These are phyloP conservation scores for Neopelma chrysocephalum DNA, from an alignment of 2,797 vertebrate species.

Conservation along the genomic window DNA sequence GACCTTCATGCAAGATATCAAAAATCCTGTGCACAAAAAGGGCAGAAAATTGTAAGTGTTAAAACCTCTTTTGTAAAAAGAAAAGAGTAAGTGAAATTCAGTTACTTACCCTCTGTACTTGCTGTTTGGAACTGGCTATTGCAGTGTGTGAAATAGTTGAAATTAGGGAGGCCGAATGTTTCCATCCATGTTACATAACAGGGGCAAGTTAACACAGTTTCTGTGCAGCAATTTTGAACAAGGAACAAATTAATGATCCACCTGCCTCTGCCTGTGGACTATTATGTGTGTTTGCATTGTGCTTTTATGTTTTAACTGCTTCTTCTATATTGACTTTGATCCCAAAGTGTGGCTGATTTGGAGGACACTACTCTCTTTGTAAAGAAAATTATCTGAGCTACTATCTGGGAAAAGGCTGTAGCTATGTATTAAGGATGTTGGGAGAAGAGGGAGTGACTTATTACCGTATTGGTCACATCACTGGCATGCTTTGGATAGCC, in stretches of 20 bases:
- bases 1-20: neutral
- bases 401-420: neutral
- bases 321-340: neutral
- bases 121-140: neutral
- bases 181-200: neutral
- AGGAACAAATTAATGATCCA: conserved; percentile 16
- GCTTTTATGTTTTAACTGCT: conserved; percentile 4
- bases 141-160: neutral
- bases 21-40: neutral
- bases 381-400: neutral
- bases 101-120: neutral
- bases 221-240: neutral
- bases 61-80: neutral
- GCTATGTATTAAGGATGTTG: neutral
- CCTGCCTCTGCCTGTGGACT: neutral
- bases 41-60: neutral
- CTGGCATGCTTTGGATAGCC: conserved; percentile 37
- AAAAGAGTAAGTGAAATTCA: neutral
- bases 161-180: neutral
- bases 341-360: neutral
- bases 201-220: neutral
- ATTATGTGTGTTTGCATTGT: neutral
- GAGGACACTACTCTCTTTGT: neutral
- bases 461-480: neutral
- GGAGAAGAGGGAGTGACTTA: conserved; percentile 46